These are phyloP conservation scores for Lamellibrachia columna DNA, from an alignment of 2,888 invertebrate species.

Conservation along the genomic window DNA sequence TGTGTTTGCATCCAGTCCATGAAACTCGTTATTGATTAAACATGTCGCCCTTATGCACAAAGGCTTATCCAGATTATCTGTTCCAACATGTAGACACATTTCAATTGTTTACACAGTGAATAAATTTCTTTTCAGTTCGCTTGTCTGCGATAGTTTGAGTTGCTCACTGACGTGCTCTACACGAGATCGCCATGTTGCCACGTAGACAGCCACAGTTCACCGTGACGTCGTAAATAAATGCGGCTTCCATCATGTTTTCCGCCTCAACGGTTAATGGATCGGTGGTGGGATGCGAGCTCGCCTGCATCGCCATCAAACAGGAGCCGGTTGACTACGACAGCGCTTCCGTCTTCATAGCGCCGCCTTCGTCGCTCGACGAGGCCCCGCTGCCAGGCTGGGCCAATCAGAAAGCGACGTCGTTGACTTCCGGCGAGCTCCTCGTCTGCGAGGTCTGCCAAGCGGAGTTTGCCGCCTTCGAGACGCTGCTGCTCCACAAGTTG, in stretches of 20 bases:
- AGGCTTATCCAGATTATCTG: neutral
- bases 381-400: constrained; percentile 24
- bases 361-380: constrained; percentile 24
- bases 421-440: constrained; percentile 24
- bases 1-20: neutral
- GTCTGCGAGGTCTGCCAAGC: constrained; percentile 46
- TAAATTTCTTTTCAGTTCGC: neutral
- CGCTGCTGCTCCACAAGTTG: constrained; percentile 44
- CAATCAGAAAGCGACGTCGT: neutral
- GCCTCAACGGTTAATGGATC: neutral
- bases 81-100: neutral
- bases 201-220: neutral
- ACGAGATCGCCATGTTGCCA: neutral
- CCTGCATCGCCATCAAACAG: constrained; percentile 27
- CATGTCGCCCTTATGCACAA: neutral
- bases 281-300: neutral
- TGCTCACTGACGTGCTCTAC: neutral
- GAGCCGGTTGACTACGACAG: constrained; percentile 29
- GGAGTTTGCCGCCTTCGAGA: constrained; percentile 37
- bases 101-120: neutral
- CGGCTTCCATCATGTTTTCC: neutral
- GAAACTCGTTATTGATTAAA: neutral
- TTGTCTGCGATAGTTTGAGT: neutral
- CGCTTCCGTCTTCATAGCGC: constrained; percentile 14
- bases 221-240: neutral